Percentiles rank a stretch among this genome's conserved stretches.
Conservation (phyloP, 2,797 vertebrate species). For the Alca torda region DNA sequence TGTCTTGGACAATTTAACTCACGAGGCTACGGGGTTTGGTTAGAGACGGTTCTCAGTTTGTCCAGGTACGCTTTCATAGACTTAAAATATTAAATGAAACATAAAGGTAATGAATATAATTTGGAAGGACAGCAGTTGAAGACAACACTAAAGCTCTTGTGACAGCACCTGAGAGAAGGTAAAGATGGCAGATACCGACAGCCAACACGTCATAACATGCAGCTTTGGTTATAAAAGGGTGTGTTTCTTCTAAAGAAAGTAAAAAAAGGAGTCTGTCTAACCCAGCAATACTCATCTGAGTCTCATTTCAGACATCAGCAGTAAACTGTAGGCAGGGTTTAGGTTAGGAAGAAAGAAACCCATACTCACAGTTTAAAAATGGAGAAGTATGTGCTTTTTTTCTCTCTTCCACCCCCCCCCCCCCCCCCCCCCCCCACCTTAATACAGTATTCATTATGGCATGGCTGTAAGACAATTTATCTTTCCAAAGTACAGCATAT, state of each 20-base stretch:
- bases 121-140: not conserved
- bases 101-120: not conserved
- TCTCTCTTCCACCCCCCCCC: rapidly evolving
- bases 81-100: not conserved
- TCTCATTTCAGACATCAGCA: not conserved
- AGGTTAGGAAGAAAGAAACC: not conserved
- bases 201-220: not conserved
- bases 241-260: not conserved
- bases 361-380: not conserved
- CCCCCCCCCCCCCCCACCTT: rapidly evolving
- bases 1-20: not conserved
- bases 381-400: not conserved
- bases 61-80: not conserved
- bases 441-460: not conserved
- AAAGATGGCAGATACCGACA: not conserved
- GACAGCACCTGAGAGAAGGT: not conserved
- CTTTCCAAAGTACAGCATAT: not conserved
- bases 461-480: not conserved
- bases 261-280: not conserved
- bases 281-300: not conserved
- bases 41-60: not conserved
- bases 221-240: not conserved
- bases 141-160: not conserved
- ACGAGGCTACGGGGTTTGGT: not conserved
- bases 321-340: not conserved